Conservation (phyloP, 2,888 invertebrate species). For the Clunio marinus region DNA sequence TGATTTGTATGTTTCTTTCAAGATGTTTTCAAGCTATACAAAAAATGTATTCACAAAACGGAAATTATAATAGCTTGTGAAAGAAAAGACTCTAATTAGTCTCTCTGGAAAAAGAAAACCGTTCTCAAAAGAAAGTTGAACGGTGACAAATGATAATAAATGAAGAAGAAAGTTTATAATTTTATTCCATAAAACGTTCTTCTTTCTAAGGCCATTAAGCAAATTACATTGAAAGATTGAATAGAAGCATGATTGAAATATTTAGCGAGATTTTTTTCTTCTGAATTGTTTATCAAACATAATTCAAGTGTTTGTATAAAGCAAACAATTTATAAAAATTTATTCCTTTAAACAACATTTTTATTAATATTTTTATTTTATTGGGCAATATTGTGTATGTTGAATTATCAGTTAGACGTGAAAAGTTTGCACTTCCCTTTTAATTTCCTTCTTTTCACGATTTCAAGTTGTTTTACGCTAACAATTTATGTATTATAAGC, state of each 20-base stretch:
- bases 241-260: constrained; percentile 14
- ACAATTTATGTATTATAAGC: background rate
- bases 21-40: too few species aligned
- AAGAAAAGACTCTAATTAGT: background rate
- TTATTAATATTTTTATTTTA: too few species aligned
- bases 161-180: constrained; percentile 23
- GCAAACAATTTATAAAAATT: too few species aligned
- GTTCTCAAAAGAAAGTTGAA: background rate
- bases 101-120: too few species aligned
- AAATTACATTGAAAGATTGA: constrained; percentile 19
- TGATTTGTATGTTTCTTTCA: too few species aligned
- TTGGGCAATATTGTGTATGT: too few species aligned
- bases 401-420: too few species aligned
- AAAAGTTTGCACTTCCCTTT: background rate
- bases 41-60: background rate
- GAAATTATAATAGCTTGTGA: background rate
- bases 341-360: too few species aligned
- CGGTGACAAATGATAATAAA: constrained; percentile 9
- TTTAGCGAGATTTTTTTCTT: too few species aligned
- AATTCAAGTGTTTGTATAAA: too few species aligned
- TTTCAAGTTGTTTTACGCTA: background rate
- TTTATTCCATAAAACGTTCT: constrained; percentile 1
- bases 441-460: constrained; percentile 16
- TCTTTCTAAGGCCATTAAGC: background rate
- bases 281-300: too few species aligned